These are phyloP conservation scores for Anguilla pacifica DNA, from an alignment of 2,797 vertebrate genomes.

Conservation along the genomic window DNA sequence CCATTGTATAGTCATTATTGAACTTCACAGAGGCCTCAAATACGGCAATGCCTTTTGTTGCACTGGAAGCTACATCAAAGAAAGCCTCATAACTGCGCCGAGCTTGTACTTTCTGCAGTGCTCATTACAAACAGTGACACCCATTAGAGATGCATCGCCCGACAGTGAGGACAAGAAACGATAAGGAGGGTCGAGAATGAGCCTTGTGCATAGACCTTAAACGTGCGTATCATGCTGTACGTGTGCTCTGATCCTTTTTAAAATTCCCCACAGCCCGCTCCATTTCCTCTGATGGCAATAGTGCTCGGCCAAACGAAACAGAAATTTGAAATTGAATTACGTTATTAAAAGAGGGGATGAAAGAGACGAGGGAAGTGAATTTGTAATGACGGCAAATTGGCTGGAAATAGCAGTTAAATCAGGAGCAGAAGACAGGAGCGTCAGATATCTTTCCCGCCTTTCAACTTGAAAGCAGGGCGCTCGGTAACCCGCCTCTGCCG, in stretches of 20 bases:
- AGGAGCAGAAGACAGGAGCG: neutral
- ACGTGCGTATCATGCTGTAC: neutral
- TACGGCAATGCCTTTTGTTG: no score
- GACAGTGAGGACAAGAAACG: neutral
- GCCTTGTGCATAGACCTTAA: neutral
- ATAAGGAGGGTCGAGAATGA: neutral
- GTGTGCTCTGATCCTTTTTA: neutral
- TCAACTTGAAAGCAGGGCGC: neutral
- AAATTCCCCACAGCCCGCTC: neutral
- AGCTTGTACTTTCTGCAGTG: neutral
- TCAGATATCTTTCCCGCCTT: neutral
- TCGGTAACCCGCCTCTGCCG: neutral
- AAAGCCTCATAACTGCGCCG: no score
- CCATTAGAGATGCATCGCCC: neutral
- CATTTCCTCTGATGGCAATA: neutral
- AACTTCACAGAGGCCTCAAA: no score
- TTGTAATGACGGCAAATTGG: neutral
- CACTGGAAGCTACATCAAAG: no score
- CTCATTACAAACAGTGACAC: neutral
- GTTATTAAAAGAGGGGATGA: neutral
- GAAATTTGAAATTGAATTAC: neutral
- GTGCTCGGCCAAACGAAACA: neutral
- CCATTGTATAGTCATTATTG: no score
- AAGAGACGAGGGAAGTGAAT: neutral
- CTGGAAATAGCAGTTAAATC: slow-evolving; percentile 1